Percentiles rank a stretch among this genome's conserved stretches.
Conservation (phyloP, 2,888 invertebrate genomes). For the Athalia rosae region DNA sequence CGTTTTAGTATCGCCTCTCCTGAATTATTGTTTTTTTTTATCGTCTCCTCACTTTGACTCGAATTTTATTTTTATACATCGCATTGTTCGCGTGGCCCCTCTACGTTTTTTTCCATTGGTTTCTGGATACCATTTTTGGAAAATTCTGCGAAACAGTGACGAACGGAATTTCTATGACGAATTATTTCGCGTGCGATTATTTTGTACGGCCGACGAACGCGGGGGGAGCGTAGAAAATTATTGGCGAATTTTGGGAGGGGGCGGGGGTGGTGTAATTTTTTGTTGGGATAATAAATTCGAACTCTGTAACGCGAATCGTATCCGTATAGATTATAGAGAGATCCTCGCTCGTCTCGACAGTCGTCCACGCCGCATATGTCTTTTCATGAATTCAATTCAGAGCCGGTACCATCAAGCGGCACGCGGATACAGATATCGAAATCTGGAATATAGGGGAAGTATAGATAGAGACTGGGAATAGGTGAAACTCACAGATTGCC, state of each 20-base stretch:
- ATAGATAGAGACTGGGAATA: neutral
- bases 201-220: no score
- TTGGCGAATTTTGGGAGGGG: no score
- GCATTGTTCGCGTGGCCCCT: no score
- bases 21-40: neutral
- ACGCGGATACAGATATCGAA: conserved; percentile 44
- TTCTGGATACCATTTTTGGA: no score
- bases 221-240: no score
- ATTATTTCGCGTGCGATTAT: no score
- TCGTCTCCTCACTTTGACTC: neutral
- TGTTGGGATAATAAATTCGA: no score
- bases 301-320: neutral
- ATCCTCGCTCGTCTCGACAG: neutral
- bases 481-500: conserved; percentile 45
- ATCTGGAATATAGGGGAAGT: conserved; percentile 30
- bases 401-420: conserved; percentile 13
- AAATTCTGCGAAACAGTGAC: no score
- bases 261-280: no score
- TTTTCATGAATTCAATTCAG: conserved; percentile 46
- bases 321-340: neutral
- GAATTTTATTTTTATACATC: no score
- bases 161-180: no score
- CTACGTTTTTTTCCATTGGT: no score
- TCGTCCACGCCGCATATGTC: conserved; percentile 45
- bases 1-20: neutral